These are phyloP conservation scores for Anableps anableps DNA, from an alignment of 2,797 vertebrate species.

Conservation along the genomic window DNA sequence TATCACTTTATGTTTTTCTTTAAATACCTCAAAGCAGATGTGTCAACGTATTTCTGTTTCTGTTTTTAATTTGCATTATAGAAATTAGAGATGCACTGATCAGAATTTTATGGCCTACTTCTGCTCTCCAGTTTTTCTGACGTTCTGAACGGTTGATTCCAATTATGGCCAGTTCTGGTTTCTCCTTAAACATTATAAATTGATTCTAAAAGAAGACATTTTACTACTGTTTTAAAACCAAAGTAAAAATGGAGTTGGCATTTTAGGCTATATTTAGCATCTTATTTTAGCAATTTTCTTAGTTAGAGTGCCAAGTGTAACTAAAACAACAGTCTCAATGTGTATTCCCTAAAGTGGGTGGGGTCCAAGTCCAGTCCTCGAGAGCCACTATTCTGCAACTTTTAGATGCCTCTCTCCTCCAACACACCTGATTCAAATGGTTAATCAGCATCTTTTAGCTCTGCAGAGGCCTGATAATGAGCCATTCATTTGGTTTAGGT, in stretches of 20 bases:
- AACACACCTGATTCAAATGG: no score
- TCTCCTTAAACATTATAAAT: background rate
- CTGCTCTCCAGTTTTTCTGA: background rate
- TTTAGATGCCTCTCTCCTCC: no score
- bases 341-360: background rate
- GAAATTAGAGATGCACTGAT: background rate
- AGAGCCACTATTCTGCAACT: no score
- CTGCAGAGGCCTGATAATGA: no score
- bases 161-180: background rate
- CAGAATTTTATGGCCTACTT: background rate
- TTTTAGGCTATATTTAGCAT: background rate
- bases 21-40: background rate
- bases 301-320: background rate
- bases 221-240: background rate
- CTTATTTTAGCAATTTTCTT: background rate
- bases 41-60: background rate
- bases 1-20: background rate
- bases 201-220: background rate
- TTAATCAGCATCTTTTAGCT: no score
- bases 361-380: no score
- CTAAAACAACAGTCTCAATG: background rate
- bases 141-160: background rate
- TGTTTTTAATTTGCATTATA: background rate
- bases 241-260: background rate
- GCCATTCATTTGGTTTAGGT: no score